Evolutionary conservation across 1,140 invertebrate species (phyloP), one percentile per base, ranked within the genome.

Genomic region (Drosophila ananassae): DNA sequence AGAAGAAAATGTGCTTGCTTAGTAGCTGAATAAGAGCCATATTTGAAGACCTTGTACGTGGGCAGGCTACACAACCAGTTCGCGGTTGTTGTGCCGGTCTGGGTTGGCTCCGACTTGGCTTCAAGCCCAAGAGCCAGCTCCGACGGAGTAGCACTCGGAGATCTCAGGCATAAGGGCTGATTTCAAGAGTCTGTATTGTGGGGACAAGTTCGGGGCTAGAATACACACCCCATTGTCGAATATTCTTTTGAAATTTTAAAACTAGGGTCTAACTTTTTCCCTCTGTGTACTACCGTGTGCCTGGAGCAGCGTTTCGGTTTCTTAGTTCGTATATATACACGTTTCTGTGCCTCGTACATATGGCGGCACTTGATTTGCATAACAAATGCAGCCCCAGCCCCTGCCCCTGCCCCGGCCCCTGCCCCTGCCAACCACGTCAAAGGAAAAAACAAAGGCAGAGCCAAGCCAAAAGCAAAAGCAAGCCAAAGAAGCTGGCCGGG

Each of bases 31-130:
- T 73, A 87, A 87, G 58, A 89, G 82, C 78, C 82, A 87, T 85
- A 87, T 85, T 87, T 82, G 82, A 85, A 85, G 82, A 85, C 82
- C 82, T 85, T 85, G 82, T 85, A 85, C 82, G 82, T 85, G 82
- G 73, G 82, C 82, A 82, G 82, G 82, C 82, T 87, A 85, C 82
- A 87, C 82, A 85, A 85, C 82, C 82, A 85, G 82, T 85, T 81
- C 74, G 74, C 78, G 68, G 64, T 75, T 87, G 25, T 28, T 28
- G 25, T 28, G 25, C 25, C 25, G 34, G 22, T 53, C 59, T 32
- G 48, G 51, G 51, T 46, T 62, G 57, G 41, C 59, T 17, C 25
- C 7, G 25, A 28, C 5, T 47, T 50, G 63, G 63, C 54, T 34
- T 34, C 51, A 50, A 54, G 22, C 41, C 41, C 41, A 46, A 46